phyloP scores from a whole-genome alignment of 2,888 invertebrate species.

The Azorinus chamasolen region DNA sequence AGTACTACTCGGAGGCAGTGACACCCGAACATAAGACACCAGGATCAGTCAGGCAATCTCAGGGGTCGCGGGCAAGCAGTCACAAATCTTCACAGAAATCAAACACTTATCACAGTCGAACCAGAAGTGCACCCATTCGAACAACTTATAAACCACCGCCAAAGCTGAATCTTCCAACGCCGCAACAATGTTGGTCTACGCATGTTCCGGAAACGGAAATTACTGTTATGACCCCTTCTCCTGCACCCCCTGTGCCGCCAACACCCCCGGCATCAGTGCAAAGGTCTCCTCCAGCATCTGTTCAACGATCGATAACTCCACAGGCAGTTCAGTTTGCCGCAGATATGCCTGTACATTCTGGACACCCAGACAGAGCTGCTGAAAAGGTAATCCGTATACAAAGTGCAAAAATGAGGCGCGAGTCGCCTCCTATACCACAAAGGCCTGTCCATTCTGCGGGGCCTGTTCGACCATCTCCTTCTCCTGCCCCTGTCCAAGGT shows the following conservation, averaged over 20 bases:
- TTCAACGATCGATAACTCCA: constrained; percentile 1
- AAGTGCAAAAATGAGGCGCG: constrained; percentile 71
- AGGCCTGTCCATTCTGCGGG: constrained; percentile 73
- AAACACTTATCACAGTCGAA: not conserved
- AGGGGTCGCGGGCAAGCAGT: constrained; percentile 46
- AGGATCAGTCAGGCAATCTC: constrained; percentile 29
- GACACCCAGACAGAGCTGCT: constrained; percentile 9
- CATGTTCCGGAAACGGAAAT: constrained; percentile 71
- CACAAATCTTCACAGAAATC: constrained; percentile 24
- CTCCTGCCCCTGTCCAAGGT: not conserved
- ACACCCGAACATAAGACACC: constrained; percentile 50
- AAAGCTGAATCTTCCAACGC: constrained; percentile 73
- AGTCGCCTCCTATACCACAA: constrained; percentile 61
- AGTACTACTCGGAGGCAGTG: constrained; percentile 71
- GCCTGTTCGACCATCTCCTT: constrained; percentile 57
- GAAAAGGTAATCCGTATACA: constrained; percentile 62
- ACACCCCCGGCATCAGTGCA: constrained; percentile 34
- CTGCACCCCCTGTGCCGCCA: constrained; percentile 21
- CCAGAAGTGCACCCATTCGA: constrained; percentile 73
- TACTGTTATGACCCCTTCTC: constrained; percentile 47
- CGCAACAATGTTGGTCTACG: constrained; percentile 76
- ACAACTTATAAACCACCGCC: constrained; percentile 73
- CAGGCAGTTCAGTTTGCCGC: constrained; percentile 19
- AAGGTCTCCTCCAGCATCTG: constrained; percentile 19
- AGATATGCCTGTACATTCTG: constrained; percentile 20